Evolutionary conservation across 2,888 invertebrate species (phyloP).

Genomic region (Sicus ferrugineus): DNA sequence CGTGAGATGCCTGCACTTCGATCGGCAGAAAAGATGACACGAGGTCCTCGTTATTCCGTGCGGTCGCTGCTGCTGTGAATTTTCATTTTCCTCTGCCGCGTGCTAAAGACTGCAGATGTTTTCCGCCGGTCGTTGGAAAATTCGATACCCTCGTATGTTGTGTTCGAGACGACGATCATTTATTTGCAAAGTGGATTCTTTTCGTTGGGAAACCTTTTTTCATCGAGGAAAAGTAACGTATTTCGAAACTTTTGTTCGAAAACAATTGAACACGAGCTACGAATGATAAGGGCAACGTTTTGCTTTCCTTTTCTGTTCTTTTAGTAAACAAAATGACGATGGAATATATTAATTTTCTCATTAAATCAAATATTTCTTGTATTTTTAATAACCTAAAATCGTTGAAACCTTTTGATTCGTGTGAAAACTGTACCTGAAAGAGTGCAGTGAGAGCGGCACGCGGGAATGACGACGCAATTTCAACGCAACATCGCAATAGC

Average conservation of each 20-base stretch:
- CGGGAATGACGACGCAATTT: no score
- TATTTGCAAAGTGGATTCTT: slow-evolving; percentile 18
- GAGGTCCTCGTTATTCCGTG: slow-evolving; percentile 29
- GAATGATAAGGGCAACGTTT: no score
- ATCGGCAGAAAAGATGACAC: neutral
- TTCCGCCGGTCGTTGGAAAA: slow-evolving; percentile 1
- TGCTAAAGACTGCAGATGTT: slow-evolving; percentile 41
- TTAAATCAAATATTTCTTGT: no score
- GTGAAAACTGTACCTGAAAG: no score
- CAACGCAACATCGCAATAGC: no score
- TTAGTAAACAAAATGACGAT: no score
- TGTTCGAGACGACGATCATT: neutral
- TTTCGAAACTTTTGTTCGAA: neutral
- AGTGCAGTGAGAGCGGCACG: no score
- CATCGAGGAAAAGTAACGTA: slow-evolving; percentile 11
- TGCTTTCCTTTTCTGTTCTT: no score
- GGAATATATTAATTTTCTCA: no score
- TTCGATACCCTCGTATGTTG: neutral
- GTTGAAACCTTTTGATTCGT: no score
- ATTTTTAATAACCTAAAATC: no score
- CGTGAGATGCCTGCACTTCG: neutral
- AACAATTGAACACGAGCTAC: no score
- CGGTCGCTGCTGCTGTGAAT: slow-evolving; percentile 9
- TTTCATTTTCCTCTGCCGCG: slow-evolving; percentile 37
- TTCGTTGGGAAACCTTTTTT: neutral